Evolutionary conservation across 2,113 vertebrate species (phyloP).

Genomic region (Recurvirostra avosetta): DNA sequence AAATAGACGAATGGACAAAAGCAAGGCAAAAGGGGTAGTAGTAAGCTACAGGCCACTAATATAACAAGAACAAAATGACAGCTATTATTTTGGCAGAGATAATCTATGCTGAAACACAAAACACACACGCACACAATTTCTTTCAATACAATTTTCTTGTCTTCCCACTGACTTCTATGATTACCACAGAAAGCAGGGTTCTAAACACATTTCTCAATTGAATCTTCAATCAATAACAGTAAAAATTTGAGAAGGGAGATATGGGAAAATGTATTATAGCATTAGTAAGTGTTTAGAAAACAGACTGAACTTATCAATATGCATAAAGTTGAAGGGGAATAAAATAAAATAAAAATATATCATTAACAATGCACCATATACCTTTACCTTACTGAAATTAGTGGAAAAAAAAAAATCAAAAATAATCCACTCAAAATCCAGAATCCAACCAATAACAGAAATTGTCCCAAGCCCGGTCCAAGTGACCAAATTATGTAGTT

Average conservation of each 20-base stretch:
- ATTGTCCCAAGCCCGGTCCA: not conserved
- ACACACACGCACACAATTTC: slow-evolving; percentile 78
- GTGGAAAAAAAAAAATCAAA: not conserved
- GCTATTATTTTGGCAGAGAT: slow-evolving; percentile 85
- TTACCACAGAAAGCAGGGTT: slow-evolving; percentile 80
- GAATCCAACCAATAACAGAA: not conserved
- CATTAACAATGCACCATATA: not conserved
- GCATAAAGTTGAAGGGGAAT: slow-evolving; percentile 49
- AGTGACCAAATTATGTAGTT: not conserved
- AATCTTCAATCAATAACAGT: slow-evolving; percentile 81
- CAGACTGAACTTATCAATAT: slow-evolving; percentile 66
- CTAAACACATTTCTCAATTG: slow-evolving; percentile 83
- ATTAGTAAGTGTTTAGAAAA: slow-evolving; percentile 75
- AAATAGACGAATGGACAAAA: slow-evolving; percentile 65
- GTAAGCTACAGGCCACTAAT: slow-evolving; percentile 77
- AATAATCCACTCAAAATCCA: not conserved
- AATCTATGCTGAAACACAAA: slow-evolving; percentile 85
- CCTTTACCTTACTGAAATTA: not conserved
- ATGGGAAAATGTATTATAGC: slow-evolving; percentile 71
- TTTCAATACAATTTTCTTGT: slow-evolving; percentile 86
- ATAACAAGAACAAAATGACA: slow-evolving; percentile 79
- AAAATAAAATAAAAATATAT: not conserved
- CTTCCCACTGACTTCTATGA: slow-evolving; percentile 86
- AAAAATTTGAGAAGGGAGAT: slow-evolving; percentile 73
- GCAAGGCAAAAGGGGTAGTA: slow-evolving; percentile 64